Percentiles rank a stretch among this genome's conserved stretches.
These are phyloP conservation scores for Erythrocebus patas DNA, from an alignment of 2,113 vertebrate genomes.

Conservation along the genomic window DNA sequence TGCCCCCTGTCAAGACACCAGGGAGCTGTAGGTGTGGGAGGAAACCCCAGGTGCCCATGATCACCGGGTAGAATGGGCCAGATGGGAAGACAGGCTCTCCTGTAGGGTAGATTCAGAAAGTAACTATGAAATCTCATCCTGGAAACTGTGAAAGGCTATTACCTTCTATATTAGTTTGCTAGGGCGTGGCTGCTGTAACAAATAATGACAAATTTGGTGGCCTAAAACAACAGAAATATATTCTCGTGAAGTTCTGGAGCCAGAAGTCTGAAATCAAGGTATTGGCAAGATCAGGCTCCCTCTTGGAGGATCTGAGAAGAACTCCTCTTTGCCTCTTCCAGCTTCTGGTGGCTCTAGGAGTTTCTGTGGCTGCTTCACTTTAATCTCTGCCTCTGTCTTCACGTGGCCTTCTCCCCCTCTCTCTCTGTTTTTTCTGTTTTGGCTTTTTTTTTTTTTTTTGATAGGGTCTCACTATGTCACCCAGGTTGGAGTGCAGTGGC, in stretches of 20 bases:
- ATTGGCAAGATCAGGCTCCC: rapidly evolving
- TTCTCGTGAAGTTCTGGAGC: background rate
- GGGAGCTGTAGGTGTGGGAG: background rate
- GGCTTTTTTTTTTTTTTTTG: background rate
- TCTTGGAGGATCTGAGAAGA: background rate
- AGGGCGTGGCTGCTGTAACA: background rate
- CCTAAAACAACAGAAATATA: background rate
- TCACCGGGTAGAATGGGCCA: background rate
- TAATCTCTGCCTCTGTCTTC: background rate
- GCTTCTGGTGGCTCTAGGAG: background rate
- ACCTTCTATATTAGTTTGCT: background rate
- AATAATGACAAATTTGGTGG: background rate
- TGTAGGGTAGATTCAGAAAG: background rate
- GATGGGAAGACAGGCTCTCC: background rate
- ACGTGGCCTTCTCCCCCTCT: background rate
- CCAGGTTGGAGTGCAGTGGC: too few species aligned
- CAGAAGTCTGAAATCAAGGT: background rate
- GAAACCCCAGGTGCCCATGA: background rate
- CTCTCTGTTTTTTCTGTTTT: background rate
- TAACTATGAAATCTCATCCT: background rate
- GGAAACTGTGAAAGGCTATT: background rate
- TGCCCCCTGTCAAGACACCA: background rate
- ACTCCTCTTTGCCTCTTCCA: background rate
- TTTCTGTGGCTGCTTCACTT: too few species aligned
- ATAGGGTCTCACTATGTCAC: too few species aligned